Percentiles rank a stretch among this genome's conserved stretches.
phyloP scores from a whole-genome alignment of 2,888 invertebrate genomes.

The Agonopterix alstromeriana region DNA sequence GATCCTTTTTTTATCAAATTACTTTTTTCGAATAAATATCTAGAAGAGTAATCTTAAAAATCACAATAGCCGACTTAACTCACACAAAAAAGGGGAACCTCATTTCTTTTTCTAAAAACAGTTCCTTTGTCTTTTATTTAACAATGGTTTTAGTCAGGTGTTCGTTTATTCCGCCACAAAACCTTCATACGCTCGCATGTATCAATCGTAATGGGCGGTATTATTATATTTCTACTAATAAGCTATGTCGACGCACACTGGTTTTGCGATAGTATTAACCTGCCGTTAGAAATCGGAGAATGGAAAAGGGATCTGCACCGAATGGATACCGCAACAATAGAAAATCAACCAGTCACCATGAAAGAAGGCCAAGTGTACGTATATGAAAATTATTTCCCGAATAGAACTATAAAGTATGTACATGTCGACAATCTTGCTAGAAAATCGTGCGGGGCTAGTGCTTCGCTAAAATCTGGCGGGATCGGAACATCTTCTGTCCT shows the following conservation, averaged over 20 bases:
- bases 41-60: no score
- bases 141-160: no score
- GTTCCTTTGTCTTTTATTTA: no score
- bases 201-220: no score
- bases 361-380: conserved; percentile 55
- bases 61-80: no score
- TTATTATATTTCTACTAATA: conserved; percentile 2
- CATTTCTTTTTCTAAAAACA: no score
- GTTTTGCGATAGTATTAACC: conserved; percentile 41
- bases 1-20: background rate
- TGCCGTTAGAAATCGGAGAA: conserved; percentile 45
- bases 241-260: conserved; percentile 22
- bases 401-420: conserved; percentile 47
- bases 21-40: no score
- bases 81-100: no score
- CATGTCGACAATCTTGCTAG: conserved; percentile 57
- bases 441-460: conserved; percentile 50
- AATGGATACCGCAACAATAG: conserved; percentile 52
- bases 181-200: no score
- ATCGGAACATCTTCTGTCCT: conserved; percentile 40
- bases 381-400: conserved; percentile 57
- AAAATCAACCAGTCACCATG: conserved; percentile 44
- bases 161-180: no score
- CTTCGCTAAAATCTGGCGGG: conserved; percentile 44
- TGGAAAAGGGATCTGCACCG: conserved; percentile 41